These are phyloP conservation scores for Drosophila rufa DNA, from an alignment of 1,140 invertebrate species.

Conservation along the genomic window DNA sequence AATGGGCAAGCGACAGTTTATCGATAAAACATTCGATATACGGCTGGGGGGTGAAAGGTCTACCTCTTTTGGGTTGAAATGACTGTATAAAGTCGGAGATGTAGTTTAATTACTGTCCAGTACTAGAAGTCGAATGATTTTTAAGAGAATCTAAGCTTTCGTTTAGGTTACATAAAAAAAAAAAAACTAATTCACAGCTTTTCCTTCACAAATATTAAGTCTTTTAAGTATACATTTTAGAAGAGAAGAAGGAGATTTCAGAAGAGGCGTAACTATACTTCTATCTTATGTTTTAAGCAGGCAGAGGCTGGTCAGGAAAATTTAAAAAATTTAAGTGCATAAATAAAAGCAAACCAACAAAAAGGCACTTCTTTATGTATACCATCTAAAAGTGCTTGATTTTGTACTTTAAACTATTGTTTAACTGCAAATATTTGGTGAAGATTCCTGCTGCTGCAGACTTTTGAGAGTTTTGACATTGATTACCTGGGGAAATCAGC, in stretches of 20 bases:
- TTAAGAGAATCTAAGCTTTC: not conserved
- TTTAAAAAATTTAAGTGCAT: too few species aligned
- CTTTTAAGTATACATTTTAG: too few species aligned
- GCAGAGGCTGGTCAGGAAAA: too few species aligned
- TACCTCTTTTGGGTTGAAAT: not conserved
- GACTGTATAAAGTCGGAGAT: not conserved
- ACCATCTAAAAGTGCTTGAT: not conserved
- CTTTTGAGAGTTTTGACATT: not conserved
- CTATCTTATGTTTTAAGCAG: too few species aligned
- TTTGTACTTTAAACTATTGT: not conserved
- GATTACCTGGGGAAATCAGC: slow-evolving; percentile 1
- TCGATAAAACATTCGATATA: slow-evolving; percentile 35
- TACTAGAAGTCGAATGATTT: not conserved
- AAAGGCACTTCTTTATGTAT: too few species aligned
- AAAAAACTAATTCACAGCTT: too few species aligned
- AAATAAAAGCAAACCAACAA: too few species aligned
- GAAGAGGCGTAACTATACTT: too few species aligned
- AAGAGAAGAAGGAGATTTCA: too few species aligned
- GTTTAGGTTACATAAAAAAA: too few species aligned
- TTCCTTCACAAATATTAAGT: too few species aligned
- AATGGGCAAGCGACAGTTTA: slow-evolving; percentile 8
- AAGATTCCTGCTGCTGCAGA: not conserved
- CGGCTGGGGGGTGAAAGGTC: too few species aligned
- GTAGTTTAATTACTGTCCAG: not conserved
- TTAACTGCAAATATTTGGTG: not conserved